Percentiles rank a stretch among this genome's conserved stretches.
These are phyloP conservation scores for Phrynocephalus guinanensis DNA, from an alignment of 2,797 vertebrate genomes.

Conservation along the genomic window DNA sequence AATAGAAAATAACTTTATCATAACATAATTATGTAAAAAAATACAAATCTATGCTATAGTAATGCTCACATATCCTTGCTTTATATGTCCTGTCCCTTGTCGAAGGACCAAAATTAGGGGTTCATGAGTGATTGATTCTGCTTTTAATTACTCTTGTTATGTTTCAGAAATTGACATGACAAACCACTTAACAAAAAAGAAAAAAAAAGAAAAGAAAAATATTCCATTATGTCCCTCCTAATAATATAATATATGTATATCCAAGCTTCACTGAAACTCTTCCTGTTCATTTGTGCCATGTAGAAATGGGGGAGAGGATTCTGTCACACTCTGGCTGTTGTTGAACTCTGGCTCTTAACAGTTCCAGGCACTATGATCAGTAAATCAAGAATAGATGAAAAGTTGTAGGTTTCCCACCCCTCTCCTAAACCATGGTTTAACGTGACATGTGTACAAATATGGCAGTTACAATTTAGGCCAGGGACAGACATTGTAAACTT, in stretches of 20 bases:
- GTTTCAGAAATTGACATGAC: neutral
- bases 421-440: neutral
- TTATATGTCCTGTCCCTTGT: too few species aligned
- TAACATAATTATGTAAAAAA: constrained; percentile 29
- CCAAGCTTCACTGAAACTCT: neutral
- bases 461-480: neutral
- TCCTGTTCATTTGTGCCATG: too few species aligned
- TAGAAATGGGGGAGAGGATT: neutral
- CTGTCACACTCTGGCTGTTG: neutral
- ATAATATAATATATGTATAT: neutral
- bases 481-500: neutral
- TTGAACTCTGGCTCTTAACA: neutral
- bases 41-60: neutral
- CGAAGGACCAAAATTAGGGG: neutral
- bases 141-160: neutral
- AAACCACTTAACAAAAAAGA: neutral
- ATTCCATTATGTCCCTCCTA: neutral
- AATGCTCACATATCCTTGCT: neutral
- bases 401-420: neutral
- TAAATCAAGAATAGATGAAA: neutral
- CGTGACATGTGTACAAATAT: neutral
- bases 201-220: neutral
- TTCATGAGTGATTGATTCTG: neutral
- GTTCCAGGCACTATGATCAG: neutral
- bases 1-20: constrained; percentile 49